These are phyloP conservation scores for Zapornia atra DNA, from an alignment of 2,113 vertebrate genomes.

Conservation along the genomic window DNA sequence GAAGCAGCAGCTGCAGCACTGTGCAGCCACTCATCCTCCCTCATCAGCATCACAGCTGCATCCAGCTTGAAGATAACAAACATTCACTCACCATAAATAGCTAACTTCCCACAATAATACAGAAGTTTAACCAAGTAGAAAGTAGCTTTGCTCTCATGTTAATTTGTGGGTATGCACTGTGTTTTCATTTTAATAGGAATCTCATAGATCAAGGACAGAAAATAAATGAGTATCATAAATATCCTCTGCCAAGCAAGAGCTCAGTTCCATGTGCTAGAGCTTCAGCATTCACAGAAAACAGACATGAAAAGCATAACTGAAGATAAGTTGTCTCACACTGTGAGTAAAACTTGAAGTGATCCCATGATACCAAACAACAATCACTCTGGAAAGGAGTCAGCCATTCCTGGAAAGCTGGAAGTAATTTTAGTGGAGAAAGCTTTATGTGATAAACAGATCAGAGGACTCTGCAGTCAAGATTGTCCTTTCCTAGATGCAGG, in stretches of 20 bases:
- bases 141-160: neutral
- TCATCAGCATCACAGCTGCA: conserved; percentile 30
- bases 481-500: neutral
- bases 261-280: neutral
- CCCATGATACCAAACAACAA: neutral
- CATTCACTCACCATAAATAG: neutral
- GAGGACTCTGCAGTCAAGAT: neutral
- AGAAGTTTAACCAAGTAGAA: neutral
- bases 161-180: neutral
- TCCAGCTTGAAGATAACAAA: neutral
- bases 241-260: neutral
- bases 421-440: neutral
- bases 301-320: neutral
- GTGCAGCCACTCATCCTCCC: neutral
- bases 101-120: neutral
- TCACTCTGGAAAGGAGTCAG: neutral
- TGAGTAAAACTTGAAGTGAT: neutral
- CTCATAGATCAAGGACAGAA: neutral
- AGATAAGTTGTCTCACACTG: neutral
- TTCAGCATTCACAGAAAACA: neutral
- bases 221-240: neutral
- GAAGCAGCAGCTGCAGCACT: conserved; percentile 9
- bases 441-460: neutral
- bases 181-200: neutral
- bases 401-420: neutral